Percentiles rank a stretch among this genome's conserved stretches.
These are phyloP conservation scores for Holothuria glaberrima DNA, from an alignment of 35 echinoderm and acorn worm species.

Conservation along the genomic window DNA sequence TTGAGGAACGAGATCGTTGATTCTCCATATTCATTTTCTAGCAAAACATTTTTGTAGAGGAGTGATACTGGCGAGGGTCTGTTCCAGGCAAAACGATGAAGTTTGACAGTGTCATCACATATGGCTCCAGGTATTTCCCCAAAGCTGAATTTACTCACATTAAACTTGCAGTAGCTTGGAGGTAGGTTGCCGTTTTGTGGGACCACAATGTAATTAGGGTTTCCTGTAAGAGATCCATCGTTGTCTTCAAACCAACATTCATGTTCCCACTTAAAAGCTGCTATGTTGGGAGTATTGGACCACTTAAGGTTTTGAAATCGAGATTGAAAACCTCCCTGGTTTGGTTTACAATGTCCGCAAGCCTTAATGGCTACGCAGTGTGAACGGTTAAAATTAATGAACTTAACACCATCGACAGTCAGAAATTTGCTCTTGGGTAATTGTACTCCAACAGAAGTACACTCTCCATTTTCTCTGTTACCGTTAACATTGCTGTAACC, in stretches of 20 bases:
- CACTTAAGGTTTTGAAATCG: constrained; percentile 81
- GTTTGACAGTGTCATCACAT: constrained; percentile 76
- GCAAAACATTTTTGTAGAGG: constrained; percentile 67
- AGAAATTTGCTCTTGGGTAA: constrained; percentile 70
- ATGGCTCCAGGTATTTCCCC: constrained; percentile 60
- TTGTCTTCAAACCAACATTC: constrained; percentile 85
- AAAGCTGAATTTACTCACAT: neutral
- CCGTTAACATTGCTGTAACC: constrained; percentile 75
- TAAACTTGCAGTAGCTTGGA: constrained; percentile 58
- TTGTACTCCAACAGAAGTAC: constrained; percentile 77
- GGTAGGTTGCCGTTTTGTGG: constrained; percentile 69
- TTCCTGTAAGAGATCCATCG: constrained; percentile 84
- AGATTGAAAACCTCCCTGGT: constrained; percentile 81
- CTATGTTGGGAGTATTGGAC: constrained; percentile 80
- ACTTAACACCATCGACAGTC: constrained; percentile 86
- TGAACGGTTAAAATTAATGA: constrained; percentile 89
- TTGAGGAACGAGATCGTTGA: constrained; percentile 63
- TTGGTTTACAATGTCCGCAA: constrained; percentile 83
- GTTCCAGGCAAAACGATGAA: constrained; percentile 91
- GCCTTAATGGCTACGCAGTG: constrained; percentile 65
- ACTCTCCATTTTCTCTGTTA: constrained; percentile 6
- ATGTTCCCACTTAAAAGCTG: constrained; percentile 89
- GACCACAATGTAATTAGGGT: constrained; percentile 56
- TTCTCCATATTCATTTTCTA: constrained; percentile 71
- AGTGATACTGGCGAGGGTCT: constrained; percentile 67